phyloP scores from a whole-genome alignment of 2,797 vertebrate genomes.

The Malacoraja senta region DNA sequence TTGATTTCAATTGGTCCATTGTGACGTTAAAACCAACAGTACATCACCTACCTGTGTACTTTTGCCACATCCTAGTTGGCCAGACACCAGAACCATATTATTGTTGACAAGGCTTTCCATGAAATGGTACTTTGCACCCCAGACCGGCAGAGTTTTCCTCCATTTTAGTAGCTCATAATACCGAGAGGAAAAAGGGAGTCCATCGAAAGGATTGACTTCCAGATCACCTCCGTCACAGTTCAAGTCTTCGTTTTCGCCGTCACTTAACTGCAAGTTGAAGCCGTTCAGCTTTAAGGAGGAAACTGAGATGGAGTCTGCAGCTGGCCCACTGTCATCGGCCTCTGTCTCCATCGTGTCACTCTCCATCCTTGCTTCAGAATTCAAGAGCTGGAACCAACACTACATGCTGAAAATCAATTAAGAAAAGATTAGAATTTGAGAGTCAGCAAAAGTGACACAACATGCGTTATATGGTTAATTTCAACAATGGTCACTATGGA shows the following conservation, averaged over 20 bases:
- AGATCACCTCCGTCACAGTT: conserved; percentile 60
- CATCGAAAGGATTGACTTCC: conserved; percentile 88
- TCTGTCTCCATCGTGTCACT: not conserved
- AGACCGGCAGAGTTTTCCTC: conserved; percentile 66
- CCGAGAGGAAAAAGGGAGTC: conserved; percentile 83
- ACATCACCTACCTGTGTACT: conserved; percentile 73
- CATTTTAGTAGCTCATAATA: conserved; percentile 78
- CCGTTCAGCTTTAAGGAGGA: conserved; percentile 56
- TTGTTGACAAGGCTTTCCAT: conserved; percentile 74
- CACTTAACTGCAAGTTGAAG: conserved; percentile 48
- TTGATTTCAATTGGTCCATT: not conserved
- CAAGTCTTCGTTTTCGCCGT: conserved; percentile 45
- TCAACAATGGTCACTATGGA: not conserved
- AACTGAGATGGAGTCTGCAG: conserved; percentile 59
- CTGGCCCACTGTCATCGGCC: not conserved
- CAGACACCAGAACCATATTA: conserved; percentile 74
- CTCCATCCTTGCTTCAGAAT: not conserved
- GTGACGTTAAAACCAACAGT: not conserved
- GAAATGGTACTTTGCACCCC: conserved; percentile 68
- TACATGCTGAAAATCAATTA: conserved; percentile 14
- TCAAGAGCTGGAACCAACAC: not conserved
- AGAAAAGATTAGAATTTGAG: not conserved
- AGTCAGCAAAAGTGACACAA: not conserved
- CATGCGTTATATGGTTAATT: not conserved
- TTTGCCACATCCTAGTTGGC: conserved; percentile 72